Evolutionary conservation across 2,113 vertebrate genomes (phyloP).

Genomic region (Strigops habroptila): DNA sequence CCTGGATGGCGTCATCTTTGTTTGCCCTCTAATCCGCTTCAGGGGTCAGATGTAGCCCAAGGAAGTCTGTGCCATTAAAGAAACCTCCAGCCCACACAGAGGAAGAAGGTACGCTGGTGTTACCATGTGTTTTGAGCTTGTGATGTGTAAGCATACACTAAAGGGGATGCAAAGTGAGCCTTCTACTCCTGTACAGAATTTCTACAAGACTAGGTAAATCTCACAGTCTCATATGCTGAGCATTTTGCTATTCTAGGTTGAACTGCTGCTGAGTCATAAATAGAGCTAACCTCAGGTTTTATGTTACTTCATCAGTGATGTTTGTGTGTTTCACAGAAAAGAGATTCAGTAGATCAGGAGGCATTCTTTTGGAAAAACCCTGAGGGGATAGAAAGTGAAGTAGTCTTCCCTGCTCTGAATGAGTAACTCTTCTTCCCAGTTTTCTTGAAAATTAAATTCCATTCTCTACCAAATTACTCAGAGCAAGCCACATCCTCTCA

Average conservation of each 20-base stretch:
- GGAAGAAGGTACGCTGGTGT: background rate
- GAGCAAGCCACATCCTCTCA: slow-evolving; percentile 37
- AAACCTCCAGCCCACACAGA: background rate
- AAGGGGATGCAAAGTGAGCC: background rate
- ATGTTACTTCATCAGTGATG: background rate
- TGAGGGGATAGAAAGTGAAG: background rate
- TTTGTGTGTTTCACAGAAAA: background rate
- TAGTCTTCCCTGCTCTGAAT: background rate
- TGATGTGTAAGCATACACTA: background rate
- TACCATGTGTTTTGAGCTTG: background rate
- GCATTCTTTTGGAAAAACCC: background rate
- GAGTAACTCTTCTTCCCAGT: background rate
- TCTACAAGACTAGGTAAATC: background rate
- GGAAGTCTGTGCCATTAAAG: background rate
- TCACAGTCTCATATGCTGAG: background rate
- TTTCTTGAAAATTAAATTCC: background rate
- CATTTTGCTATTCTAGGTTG: background rate
- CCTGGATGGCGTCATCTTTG: too few species aligned
- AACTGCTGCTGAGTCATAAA: background rate
- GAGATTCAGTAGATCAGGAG: background rate
- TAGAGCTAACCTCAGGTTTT: background rate
- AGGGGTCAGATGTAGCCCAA: background rate
- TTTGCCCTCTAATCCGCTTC: background rate
- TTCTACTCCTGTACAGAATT: background rate
- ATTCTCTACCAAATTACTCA: background rate